These are phyloP conservation scores for Centropus unirufus DNA, from an alignment of 2,113 vertebrate genomes.

Conservation along the genomic window DNA sequence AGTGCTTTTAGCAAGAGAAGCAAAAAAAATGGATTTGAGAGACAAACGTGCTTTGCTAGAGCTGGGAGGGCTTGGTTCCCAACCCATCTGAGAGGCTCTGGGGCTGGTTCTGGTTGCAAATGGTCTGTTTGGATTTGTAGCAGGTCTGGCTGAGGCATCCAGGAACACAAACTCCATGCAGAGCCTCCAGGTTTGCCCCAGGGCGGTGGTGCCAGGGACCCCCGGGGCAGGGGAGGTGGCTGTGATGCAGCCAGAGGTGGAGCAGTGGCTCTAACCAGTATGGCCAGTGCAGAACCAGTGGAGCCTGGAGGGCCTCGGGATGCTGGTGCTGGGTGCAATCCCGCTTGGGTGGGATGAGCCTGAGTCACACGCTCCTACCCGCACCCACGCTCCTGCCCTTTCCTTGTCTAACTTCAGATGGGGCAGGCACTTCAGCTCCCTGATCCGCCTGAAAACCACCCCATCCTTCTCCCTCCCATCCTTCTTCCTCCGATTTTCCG, in stretches of 20 bases:
- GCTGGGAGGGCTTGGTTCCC: not conserved
- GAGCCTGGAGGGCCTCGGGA: not conserved
- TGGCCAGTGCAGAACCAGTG: not conserved
- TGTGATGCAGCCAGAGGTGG: not conserved
- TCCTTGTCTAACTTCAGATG: not conserved
- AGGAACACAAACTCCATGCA: not conserved
- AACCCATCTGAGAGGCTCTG: not conserved
- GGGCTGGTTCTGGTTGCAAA: not conserved
- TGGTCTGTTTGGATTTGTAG: not conserved
- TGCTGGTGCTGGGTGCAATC: not conserved
- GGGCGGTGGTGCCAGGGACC: not conserved
- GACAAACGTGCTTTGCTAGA: not conserved
- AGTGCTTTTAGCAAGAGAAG: not conserved
- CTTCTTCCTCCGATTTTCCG: not conserved
- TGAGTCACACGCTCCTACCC: accelerated
- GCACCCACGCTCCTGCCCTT: not conserved
- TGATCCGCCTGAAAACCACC: not conserved
- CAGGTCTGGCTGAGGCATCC: not conserved
- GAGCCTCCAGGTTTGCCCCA: not conserved
- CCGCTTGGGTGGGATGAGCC: not conserved
- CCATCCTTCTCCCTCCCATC: not conserved
- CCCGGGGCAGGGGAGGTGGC: not conserved
- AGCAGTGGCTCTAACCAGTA: not conserved
- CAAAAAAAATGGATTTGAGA: not conserved
- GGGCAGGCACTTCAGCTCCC: not conserved